Evolutionary conservation across 2,113 vertebrate species (phyloP).

Genomic region (Copsychus sechellarum): DNA sequence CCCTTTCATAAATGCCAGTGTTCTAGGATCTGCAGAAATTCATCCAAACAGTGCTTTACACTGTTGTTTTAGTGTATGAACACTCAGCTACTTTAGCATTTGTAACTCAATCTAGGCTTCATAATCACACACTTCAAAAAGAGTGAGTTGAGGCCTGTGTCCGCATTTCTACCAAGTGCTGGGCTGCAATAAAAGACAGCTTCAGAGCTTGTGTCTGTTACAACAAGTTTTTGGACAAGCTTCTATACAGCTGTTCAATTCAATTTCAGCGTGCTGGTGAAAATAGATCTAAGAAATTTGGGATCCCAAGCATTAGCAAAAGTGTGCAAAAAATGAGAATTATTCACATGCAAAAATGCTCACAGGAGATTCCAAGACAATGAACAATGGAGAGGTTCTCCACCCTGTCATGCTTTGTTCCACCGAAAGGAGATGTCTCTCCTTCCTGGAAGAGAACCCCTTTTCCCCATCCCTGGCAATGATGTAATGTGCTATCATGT

Average conservation of each 20-base stretch:
- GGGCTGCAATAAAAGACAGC: background rate
- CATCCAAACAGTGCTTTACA: background rate
- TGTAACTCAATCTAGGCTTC: background rate
- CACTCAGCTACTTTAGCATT: background rate
- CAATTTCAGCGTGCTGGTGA: background rate
- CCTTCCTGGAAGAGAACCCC: background rate
- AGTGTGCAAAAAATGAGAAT: background rate
- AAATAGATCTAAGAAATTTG: background rate
- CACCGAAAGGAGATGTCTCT: background rate
- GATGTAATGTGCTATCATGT: background rate
- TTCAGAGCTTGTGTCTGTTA: background rate
- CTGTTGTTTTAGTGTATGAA: background rate
- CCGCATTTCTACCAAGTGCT: background rate
- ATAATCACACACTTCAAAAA: background rate
- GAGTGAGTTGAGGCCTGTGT: background rate
- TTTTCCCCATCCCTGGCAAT: background rate
- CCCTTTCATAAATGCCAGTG: background rate
- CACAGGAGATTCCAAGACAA: background rate
- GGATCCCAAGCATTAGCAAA: background rate
- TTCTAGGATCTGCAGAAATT: background rate
- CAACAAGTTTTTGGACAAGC: background rate
- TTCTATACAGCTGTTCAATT: background rate
- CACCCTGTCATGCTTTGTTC: rapidly evolving
- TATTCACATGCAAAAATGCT: background rate
- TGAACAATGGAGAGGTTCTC: background rate